Evolutionary conservation across 2,797 vertebrate species (phyloP).

Genomic region (Phaenicophaeus curvirostris): DNA sequence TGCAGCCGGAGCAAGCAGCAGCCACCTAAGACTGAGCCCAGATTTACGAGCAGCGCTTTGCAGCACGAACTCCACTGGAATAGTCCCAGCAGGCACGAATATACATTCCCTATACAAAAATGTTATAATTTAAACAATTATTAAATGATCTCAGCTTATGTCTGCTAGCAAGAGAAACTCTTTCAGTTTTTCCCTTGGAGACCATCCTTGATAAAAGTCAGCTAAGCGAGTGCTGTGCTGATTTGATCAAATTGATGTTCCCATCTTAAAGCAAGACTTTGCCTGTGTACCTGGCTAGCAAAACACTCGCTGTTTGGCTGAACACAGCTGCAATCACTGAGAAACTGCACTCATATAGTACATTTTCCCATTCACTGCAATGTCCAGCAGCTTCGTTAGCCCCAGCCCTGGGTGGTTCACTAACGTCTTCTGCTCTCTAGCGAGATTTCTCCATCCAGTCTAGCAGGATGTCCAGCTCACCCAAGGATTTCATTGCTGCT

Average conservation of each 20-base stretch:
- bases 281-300: not conserved
- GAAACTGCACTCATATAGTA: not conserved
- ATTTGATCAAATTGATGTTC: no score
- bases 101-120: not conserved
- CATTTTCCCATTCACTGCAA: not conserved
- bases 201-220: not conserved
- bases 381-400: not conserved
- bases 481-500: slow-evolving; percentile 76
- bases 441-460: slow-evolving; percentile 72
- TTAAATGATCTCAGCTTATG: not conserved
- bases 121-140: not conserved
- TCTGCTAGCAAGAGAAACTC: not conserved
- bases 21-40: not conserved
- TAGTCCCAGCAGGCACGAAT: not conserved
- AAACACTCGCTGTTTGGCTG: not conserved
- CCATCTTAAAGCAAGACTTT: not conserved
- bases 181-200: not conserved
- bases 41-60: not conserved
- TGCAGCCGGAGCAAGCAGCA: not conserved
- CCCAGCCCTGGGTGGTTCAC: rapidly evolving
- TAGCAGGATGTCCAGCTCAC: slow-evolving; percentile 78
- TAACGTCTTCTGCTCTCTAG: not conserved
- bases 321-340: not conserved
- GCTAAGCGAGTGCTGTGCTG: rapidly evolving
- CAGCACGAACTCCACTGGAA: not conserved